These are phyloP conservation scores for Leptinotarsa peninsularis DNA, from an alignment of 2,888 invertebrate genomes.

Conservation along the genomic window DNA sequence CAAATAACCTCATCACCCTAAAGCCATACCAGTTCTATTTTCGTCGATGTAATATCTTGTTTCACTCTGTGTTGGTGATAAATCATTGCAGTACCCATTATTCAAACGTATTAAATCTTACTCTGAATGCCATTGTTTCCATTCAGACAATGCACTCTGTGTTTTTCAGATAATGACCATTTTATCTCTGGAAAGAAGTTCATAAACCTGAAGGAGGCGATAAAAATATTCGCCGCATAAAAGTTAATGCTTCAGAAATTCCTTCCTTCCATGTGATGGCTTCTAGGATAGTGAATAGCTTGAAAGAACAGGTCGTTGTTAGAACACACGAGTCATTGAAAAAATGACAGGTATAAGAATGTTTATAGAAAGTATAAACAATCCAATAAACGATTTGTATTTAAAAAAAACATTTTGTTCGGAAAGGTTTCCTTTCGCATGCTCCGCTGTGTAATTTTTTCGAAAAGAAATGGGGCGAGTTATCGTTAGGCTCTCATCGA, in stretches of 20 bases:
- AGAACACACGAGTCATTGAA: background rate
- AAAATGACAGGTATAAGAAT: too few relatives aligned
- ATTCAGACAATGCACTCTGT: slow-evolving; percentile 9
- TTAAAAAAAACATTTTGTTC: too few relatives aligned
- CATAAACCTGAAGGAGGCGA: background rate
- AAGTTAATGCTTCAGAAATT: background rate
- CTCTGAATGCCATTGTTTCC: slow-evolving; percentile 9
- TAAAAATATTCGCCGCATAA: background rate
- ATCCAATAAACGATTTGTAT: too few relatives aligned
- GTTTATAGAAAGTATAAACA: too few relatives aligned
- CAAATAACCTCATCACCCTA: too few relatives aligned
- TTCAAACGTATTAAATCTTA: background rate
- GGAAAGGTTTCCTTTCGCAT: too few relatives aligned
- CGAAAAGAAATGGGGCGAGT: too few relatives aligned
- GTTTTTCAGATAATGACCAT: slow-evolving; percentile 13
- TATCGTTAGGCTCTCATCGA: too few relatives aligned
- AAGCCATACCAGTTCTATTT: too few relatives aligned
- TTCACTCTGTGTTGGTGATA: background rate
- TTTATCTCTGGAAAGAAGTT: slow-evolving; percentile 10
- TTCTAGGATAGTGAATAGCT: background rate
- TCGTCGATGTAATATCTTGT: background rate
- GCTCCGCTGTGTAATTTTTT: too few relatives aligned
- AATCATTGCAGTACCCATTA: slow-evolving; percentile 3
- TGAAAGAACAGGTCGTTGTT: background rate
- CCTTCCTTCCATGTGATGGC: background rate